Base-by-base conservation (phyloP, 2,888 invertebrate species). In the Apodemia duryi region DNA sequence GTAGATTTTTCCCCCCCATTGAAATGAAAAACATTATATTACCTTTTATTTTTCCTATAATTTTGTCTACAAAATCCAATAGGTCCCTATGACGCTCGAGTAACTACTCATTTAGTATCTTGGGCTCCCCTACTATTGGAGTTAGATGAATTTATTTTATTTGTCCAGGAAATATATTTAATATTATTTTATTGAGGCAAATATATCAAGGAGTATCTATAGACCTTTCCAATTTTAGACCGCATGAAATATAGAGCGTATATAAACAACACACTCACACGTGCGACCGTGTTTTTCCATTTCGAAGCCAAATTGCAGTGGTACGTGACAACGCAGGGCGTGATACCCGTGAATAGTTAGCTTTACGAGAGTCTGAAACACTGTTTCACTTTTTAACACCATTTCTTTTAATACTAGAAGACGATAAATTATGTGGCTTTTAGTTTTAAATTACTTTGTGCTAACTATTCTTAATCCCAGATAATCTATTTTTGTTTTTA, bases 281-380 rank as follows among this genome's bases (percentile, higher is more conserved):
- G 72, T 72, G 62, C 68, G 65, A 67, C 68, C 68, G 66, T 62
- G 69, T 70, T 70, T 72, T 72, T 73, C 72, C 72, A 74, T 74
- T 74, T 71, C 68, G 67, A 65, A 65, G 68, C 70, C 70, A 70
- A 72, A 73, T 74, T 72, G 68, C 69, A 68, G 63, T 54, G 35
- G 65, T 71, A 69, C 73, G 73, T 72, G 72, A 71, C 71, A 43
- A 29, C 70, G 63, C 61, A 61, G 63, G 62, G 65, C 67, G 67
- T 68, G 69, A 49, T 11, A 43, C 61, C 54, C 68, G 67, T 65
- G 64, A 63, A 64, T 51, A 67, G 60, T 63, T 49, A 49, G 49
- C 51, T 66, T 65, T 64, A 66, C 68, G 68, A 68, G 65, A 62
- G 63, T 67, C 65, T 57, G 49, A 57, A 64, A 68, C 67, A 68